These are phyloP conservation scores for Hetaerina titia DNA, from an alignment of 2,888 invertebrate species.

Conservation along the genomic window DNA sequence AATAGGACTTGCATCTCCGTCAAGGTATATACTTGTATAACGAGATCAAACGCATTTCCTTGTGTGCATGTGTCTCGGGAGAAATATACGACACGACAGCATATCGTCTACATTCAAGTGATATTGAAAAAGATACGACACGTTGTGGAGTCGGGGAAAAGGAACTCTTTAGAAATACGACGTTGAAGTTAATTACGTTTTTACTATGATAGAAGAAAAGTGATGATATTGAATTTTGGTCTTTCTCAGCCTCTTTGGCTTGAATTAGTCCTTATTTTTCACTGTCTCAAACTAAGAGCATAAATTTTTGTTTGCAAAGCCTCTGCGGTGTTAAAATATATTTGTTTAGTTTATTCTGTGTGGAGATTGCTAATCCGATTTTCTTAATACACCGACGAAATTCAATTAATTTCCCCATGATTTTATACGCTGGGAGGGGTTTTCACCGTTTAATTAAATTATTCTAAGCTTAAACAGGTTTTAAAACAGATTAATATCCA, in stretches of 20 bases:
- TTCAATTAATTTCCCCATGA: no score
- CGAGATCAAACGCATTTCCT: conserved; percentile 4
- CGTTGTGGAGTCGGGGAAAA: no score
- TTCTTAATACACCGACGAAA: no score
- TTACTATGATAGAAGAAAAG: background rate
- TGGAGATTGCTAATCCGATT: no score
- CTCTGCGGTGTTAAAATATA: background rate
- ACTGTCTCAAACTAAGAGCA: no score
- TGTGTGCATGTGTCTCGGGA: background rate
- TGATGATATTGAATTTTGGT: background rate
- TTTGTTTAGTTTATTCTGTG: background rate
- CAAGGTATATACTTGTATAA: background rate
- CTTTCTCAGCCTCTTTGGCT: background rate
- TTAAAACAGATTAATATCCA: no score
- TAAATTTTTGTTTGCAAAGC: no score
- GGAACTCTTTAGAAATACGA: background rate
- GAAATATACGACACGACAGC: background rate
- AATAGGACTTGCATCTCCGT: background rate
- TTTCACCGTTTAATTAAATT: no score
- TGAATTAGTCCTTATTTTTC: background rate
- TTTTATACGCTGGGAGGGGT: no score
- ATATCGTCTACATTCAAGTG: background rate
- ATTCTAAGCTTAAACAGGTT: no score
- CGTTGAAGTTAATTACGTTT: background rate
- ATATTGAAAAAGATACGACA: background rate